Base-by-base conservation (phyloP, 2,888 invertebrate genomes). In the Drosophila testacea region DNA sequence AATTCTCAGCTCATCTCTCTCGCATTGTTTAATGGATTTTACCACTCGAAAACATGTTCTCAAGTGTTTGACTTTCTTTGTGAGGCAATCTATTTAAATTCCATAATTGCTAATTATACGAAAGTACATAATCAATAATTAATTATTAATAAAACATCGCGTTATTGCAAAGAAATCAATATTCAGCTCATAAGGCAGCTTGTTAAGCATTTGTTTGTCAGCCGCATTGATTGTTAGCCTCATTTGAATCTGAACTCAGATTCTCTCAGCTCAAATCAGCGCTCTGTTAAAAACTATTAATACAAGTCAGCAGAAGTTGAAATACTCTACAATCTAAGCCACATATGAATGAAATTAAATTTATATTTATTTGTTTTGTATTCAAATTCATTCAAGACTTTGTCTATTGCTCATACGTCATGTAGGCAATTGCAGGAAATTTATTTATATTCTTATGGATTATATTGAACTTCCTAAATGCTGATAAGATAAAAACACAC, bases 1-100 rank as follows among this genome's bases (percentile, higher is more conserved):
- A 42, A 32, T 54, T 30, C 54, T 42, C 28, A 47, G 52, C 48
- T 67, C 60, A 72, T 66, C 56, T 56, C 56, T 47, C 51, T 60
- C 13, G 16, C 51, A 2, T 13, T 55, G 9, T 38, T 30, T 4
- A 38, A 10, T 27, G 54, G 72, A 0, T 67, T 62, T 71, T 57
- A 28, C 47, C 46, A 55, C 54, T 34, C 16, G 28, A 2, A n/a
- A 36, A 36, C 39, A 39, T 27, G 10, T 32, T 13, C 48, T 22
- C 4, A 28, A 60, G 28, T 60, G 10, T 52, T 64, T 57, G 38
- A 32, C 22, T 48, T 63, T 34, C 42, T 34, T 34, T 28, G 28
- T 11, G 13, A 34, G 32, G 27, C 38, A 38, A 30, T 57, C 30
- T 10, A 59, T 5, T 57, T 28, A 57, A 47, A 28, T 38, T 11